Base-by-base conservation (phyloP, 2,113 vertebrate genomes). In the Bos taurus region DNA sequence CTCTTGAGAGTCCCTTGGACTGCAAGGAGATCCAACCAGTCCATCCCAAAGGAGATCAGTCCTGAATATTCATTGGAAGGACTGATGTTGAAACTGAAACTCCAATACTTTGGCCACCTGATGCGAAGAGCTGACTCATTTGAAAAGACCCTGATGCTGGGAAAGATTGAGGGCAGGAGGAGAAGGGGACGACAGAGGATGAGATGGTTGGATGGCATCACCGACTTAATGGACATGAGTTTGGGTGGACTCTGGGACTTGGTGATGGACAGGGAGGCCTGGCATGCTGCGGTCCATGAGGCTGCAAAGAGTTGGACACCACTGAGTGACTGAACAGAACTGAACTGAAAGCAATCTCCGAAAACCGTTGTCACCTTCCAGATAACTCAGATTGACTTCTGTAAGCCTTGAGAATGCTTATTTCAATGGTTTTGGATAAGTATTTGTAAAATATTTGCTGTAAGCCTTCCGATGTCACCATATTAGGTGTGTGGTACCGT, bases 401-500 rank as follows among this genome's bases (percentile, higher is more conserved):
- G 36, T 12, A 77, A 67, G 62, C 21, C 40, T 15, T 4, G 7
- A 57, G 57, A 54, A 77, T 6, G 25, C 7, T 36, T 60, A 36
- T 16, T 15, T 25, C 30, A 33, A 50, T 26, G 54, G 43, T 30
- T 74, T 60, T 50, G 50, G 74, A 26, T n/a, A 82, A 85, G 19
- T 15, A 1, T 14, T 15, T 84, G 54, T 17, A 33, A 83, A 88
- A 13, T 13, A 40, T 14, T n/a, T 5, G 6, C 54, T 33, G 1
- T 10, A 6, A 23, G 52, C 46, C 80, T 36, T 78, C 36, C 0
- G 3, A 17, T 11, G 28, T 25, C 17, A 17, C 43, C 11, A 0
- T 4, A 4, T 1, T 7, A 28, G 43, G 14, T 43, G 6, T 43
- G 52, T 19, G 40, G 15, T 2, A 4, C 0, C 3, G 30, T 2